Base-by-base conservation (phyloP, 2,888 invertebrate genomes). In the Orthonychiurus folsomi region DNA sequence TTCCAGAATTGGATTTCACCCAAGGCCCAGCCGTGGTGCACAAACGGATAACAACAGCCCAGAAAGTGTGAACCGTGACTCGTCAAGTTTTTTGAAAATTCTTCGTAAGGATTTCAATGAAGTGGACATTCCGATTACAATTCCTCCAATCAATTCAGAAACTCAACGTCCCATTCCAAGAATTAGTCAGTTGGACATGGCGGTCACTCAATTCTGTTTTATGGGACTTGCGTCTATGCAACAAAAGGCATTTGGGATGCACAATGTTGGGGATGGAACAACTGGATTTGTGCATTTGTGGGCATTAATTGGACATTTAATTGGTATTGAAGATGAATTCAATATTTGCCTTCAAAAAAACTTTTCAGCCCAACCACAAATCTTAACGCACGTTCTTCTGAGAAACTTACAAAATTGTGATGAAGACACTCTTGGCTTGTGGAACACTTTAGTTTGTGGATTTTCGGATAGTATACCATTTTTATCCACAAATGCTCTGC, bases 181-280 rank as follows among this genome's bases (percentile, higher is more conserved):
- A 9, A 85, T 92, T 47, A 85, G 86, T 0, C 93, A 93, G 76
- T 82, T 86, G 68, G 92, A 93, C 75, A 84, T 94, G 82, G 87
- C 87, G 0, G 76, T 93, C 12, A 91, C 93, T 0, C 90, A 89
- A 77, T 89, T 89, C 75, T 92, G 90, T 2, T 93, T 93, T 75
- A 82, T 93, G 75, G 93, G 91, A 0, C 85, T 85, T 69, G 80
- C 84, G 0, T 75, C 89, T 0, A 74, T 87, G 3, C 82, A 83
- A 59, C 82, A 84, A 9, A 12, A 50, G 3, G 62, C 62, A 24
- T 69, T 72, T 57, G 70, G 72, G 9, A 63, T 72, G 18, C 18
- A 21, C 3, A 48, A 57, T 15, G 50, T 9, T 12, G 21, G 9
- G 1, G 47, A 56, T 2, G 67, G 67, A 2, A 47, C 68, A 2